Evolutionary conservation across 30 jellyfish, hydroid and myxozoan species (phyloP).

Genomic region (Haliclystus octoradiatus): DNA sequence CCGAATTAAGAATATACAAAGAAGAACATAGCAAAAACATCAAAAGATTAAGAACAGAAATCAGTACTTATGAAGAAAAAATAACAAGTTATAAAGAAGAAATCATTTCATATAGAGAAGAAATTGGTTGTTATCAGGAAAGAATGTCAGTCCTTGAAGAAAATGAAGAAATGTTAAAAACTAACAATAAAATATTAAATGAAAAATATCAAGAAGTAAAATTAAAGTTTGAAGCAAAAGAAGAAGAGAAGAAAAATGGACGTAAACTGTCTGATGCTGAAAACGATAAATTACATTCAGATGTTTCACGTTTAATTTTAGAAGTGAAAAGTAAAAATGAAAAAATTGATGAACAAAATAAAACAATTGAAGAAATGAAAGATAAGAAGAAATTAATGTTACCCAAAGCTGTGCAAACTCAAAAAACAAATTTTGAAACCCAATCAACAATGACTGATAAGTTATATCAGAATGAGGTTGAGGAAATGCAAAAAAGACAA

Average conservation of each 20-base stretch:
- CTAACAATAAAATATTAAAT: neutral
- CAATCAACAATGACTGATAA: neutral
- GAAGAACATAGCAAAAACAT: neutral
- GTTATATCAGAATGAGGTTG: neutral
- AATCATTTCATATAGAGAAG: neutral
- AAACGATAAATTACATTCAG: neutral
- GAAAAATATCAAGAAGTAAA: neutral
- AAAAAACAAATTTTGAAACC: neutral
- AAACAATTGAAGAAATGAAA: neutral
- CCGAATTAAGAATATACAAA: neutral
- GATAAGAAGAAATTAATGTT: neutral
- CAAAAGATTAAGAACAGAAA: neutral
- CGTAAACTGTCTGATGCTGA: neutral
- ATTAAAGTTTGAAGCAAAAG: neutral
- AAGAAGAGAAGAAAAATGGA: neutral
- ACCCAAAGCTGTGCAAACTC: neutral
- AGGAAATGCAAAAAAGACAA: neutral
- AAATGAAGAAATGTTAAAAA: neutral
- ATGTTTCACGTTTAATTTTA: neutral
- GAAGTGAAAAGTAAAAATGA: neutral
- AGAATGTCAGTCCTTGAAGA: neutral
- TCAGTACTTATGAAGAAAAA: neutral
- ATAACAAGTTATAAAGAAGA: neutral
- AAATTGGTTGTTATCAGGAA: neutral
- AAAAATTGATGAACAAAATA: neutral